Evolutionary conservation across 2,797 vertebrate genomes (phyloP).

Genomic region (Anas acuta): DNA sequence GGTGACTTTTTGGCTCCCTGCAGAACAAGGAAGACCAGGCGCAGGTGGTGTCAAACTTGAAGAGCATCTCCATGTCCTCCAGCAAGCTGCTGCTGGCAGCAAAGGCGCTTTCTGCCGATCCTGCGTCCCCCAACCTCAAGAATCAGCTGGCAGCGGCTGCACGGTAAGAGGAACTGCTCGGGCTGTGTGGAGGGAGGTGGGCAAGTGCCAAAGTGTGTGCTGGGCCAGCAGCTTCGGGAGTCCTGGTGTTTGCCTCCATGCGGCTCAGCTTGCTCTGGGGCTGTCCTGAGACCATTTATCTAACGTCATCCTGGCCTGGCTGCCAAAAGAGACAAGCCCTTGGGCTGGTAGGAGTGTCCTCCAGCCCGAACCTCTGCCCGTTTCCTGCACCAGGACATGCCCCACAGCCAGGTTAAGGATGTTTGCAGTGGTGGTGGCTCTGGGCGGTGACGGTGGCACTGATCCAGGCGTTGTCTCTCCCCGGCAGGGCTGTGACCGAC

Average conservation of each 20-base stretch:
- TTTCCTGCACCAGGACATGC: not conserved
- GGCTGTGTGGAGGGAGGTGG: not conserved
- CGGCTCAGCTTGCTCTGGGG: not conserved
- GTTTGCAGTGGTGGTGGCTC: not conserved
- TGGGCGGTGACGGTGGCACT: not conserved
- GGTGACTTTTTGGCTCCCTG: not conserved
- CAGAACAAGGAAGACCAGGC: slow-evolving; percentile 94
- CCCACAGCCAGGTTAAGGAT: not conserved
- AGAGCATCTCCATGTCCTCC: slow-evolving; percentile 98
- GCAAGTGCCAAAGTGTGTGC: not conserved
- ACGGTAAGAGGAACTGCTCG: slow-evolving; percentile 76
- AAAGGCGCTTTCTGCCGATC: slow-evolving; percentile 94
- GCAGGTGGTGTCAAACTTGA: slow-evolving; percentile 95
- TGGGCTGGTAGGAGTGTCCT: too few species aligned
- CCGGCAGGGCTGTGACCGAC: slow-evolving; percentile 91
- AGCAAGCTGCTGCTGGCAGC: slow-evolving; percentile 94
- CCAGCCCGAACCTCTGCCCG: not conserved
- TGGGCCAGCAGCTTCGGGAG: not conserved
- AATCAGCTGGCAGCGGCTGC: slow-evolving; percentile 95
- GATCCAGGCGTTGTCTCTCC: not conserved
- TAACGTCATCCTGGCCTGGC: not conserved
- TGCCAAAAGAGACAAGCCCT: not conserved
- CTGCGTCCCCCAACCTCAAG: slow-evolving; percentile 93
- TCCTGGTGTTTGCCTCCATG: not conserved
- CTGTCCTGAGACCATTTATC: not conserved